These are phyloP conservation scores for Vanessa cardui DNA, from an alignment of 2,888 invertebrate species.

Conservation along the genomic window DNA sequence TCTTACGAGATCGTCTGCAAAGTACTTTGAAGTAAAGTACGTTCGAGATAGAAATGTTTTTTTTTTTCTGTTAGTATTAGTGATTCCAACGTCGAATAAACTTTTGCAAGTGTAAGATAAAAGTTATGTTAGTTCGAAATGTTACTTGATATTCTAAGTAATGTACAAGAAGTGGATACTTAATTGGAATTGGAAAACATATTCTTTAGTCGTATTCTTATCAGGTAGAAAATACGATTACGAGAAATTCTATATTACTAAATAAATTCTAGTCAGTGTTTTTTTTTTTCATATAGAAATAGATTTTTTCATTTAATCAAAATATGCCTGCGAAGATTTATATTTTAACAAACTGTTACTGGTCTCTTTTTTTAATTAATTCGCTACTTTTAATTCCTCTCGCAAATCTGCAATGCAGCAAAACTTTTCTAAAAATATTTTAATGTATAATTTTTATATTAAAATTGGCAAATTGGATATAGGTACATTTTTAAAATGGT, in stretches of 20 bases:
- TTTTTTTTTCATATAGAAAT: no score
- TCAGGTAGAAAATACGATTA: no score
- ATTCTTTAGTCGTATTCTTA: no score
- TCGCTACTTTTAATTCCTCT: not conserved
- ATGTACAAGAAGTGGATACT: not conserved
- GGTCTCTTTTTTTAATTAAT: slow-evolving; percentile 2
- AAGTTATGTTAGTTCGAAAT: not conserved
- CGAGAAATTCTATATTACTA: no score
- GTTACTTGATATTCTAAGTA: not conserved
- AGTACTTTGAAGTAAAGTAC: not conserved
- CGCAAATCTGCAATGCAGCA: slow-evolving; percentile 23
- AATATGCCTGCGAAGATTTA: not conserved
- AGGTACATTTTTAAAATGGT: no score
- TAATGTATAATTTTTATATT: no score
- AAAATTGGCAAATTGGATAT: no score
- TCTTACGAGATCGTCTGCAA: not conserved
- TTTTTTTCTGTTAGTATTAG: not conserved
- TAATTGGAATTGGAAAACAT: not conserved
- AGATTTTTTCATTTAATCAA: no score
- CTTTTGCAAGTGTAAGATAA: not conserved
- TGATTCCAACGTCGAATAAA: not conserved
- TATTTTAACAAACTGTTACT: not conserved
- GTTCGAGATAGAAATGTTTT: not conserved
- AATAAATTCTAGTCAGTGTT: no score
- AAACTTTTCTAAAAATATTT: not conserved